Evolutionary conservation across 2,113 vertebrate genomes (phyloP).

Genomic region (Leucosticte australis): DNA sequence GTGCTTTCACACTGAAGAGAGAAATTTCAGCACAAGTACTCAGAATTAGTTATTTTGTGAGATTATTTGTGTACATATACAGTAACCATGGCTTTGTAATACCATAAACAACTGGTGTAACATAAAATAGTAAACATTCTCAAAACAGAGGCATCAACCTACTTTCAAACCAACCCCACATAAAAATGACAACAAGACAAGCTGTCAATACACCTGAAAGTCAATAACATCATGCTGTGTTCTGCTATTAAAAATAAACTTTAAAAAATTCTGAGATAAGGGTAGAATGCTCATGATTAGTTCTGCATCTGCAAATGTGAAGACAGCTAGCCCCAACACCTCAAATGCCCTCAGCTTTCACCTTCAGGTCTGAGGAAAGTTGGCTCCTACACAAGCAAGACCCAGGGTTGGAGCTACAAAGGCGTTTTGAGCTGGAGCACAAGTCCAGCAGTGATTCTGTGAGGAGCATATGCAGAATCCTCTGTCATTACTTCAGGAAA

Average conservation of each 20-base stretch:
- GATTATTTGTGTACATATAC: background rate
- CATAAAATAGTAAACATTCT: background rate
- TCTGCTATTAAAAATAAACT: background rate
- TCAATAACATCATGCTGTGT: background rate
- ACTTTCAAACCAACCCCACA: background rate
- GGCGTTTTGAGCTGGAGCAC: background rate
- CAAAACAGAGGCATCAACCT: background rate
- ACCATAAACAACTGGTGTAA: background rate
- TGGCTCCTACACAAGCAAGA: background rate
- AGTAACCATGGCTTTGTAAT: background rate
- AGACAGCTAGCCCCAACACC: background rate
- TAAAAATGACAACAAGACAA: background rate
- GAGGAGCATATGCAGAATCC: conserved; percentile 30
- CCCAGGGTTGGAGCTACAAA: background rate
- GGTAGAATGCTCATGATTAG: background rate
- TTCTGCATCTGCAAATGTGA: background rate
- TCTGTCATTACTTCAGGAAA: conserved; percentile 62
- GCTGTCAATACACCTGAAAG: background rate
- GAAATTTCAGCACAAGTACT: conserved; percentile 1
- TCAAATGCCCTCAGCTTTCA: background rate
- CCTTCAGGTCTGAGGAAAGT: background rate
- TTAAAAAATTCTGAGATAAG: background rate
- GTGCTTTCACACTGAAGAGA: conserved; percentile 3
- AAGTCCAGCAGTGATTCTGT: background rate
- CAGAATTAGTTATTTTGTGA: background rate